Conservation (phyloP, 2,797 vertebrate species). For the Brachymystax lenok region DNA sequence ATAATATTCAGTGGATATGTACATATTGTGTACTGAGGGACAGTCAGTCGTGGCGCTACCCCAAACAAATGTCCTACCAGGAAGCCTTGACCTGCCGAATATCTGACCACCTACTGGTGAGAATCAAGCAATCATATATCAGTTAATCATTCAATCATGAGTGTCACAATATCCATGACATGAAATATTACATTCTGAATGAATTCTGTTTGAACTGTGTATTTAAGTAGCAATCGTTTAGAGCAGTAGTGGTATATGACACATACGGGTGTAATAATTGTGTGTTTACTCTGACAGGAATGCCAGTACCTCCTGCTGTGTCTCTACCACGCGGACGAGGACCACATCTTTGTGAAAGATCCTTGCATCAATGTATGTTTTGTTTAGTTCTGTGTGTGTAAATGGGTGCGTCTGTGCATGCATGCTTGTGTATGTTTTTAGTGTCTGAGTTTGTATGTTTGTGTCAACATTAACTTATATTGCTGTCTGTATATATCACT, state of each 20-base stretch:
- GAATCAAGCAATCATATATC: background rate
- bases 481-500: background rate
- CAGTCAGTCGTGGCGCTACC: background rate
- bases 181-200: background rate
- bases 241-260: too few relatives aligned
- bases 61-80: slow-evolving; percentile 4
- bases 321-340: slow-evolving; percentile 48
- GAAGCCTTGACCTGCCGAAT: slow-evolving; percentile 27
- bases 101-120: slow-evolving; percentile 56
- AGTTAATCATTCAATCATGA: too few relatives aligned
- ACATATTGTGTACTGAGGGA: slow-evolving; percentile 63
- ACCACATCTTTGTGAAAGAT: slow-evolving; percentile 34
- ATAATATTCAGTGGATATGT: slow-evolving; percentile 57
- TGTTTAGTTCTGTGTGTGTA: background rate
- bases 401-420: slow-evolving; percentile 5
- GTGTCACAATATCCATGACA: too few relatives aligned
- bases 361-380: slow-evolving; percentile 45
- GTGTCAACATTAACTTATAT: too few relatives aligned
- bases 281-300: slow-evolving; percentile 22
- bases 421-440: background rate
- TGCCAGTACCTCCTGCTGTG: slow-evolving; percentile 64
- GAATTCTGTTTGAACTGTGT: background rate
- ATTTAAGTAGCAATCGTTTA: background rate
- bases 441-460: background rate
- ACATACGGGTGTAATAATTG: background rate